phyloP scores from a whole-genome alignment of 2,113 vertebrate species.

The Origma solitaria region DNA sequence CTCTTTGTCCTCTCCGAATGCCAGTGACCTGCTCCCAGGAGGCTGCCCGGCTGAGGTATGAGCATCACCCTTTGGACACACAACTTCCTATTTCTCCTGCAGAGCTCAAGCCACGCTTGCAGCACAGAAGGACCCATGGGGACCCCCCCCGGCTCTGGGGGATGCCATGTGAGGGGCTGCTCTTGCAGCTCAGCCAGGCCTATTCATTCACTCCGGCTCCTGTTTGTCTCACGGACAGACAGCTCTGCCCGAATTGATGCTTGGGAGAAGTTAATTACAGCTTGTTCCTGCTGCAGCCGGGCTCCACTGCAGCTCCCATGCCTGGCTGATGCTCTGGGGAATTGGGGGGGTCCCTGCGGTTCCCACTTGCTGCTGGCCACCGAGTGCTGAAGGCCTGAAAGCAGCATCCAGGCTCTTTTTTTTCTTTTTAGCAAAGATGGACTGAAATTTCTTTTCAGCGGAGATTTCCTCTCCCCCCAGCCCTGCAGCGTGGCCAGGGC shows the following conservation, averaged over 20 bases:
- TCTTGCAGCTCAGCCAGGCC: not conserved
- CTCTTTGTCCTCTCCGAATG: not conserved
- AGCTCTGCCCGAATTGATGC: not conserved
- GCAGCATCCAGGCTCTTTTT: not conserved
- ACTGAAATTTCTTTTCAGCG: not conserved
- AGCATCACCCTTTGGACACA: not conserved
- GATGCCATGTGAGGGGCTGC: not conserved
- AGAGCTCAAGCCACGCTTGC: not conserved
- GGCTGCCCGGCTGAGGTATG: not conserved
- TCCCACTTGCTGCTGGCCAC: not conserved
- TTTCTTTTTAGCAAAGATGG: not conserved
- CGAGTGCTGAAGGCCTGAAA: not conserved
- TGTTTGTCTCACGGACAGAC: not conserved
- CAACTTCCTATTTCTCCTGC: not conserved
- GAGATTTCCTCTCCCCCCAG: not conserved
- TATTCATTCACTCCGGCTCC: not conserved
- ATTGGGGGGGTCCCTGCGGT: not conserved
- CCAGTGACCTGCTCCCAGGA: not conserved
- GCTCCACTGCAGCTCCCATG: slow-evolving; percentile 22
- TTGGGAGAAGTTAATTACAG: slow-evolving; percentile 44
- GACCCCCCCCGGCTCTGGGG: not conserved
- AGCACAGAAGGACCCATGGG: rapidly evolving
- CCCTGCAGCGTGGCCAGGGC: not conserved
- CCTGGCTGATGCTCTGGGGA: not conserved
- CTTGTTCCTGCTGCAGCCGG: slow-evolving; percentile 24